These are phyloP conservation scores for Eueides isabella DNA, from an alignment of 1,140 invertebrate species.

Conservation along the genomic window DNA sequence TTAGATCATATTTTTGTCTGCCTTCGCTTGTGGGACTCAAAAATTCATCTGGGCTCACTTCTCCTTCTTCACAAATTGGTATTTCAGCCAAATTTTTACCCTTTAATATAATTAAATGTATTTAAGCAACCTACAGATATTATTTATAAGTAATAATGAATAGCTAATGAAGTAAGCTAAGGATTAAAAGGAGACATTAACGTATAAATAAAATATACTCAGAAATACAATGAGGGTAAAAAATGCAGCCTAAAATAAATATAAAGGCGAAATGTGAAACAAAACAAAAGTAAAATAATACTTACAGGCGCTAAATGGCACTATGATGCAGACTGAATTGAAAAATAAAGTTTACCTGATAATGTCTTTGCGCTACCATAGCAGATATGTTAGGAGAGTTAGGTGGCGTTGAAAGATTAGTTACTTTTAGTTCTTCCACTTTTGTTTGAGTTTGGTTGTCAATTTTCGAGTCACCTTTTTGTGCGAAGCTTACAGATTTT, in stretches of 20 bases:
- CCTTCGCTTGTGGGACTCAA: conserved; percentile 77
- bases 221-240: conserved; percentile 1
- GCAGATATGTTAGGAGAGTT: conserved; percentile 88
- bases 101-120: conserved; percentile 59
- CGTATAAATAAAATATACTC: conserved; percentile 16
- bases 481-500: conserved; percentile 82
- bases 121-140: conserved; percentile 7
- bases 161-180: conserved; percentile 38
- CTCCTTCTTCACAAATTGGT: conserved; percentile 84
- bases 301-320: conserved; percentile 73
- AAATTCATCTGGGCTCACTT: conserved; percentile 83
- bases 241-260: conserved; percentile 17
- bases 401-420: conserved; percentile 84
- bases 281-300: conserved; percentile 66
- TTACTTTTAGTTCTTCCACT: conserved; percentile 72
- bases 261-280: conserved; percentile 18
- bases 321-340: conserved; percentile 51
- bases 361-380: conserved; percentile 79
- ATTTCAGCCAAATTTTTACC: conserved; percentile 84
- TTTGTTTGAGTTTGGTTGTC: conserved; percentile 62
- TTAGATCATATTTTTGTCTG: conserved; percentile 73
- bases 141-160: conserved; percentile 27
- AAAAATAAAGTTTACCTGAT: conserved; percentile 75
- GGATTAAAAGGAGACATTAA: conserved; percentile 23
- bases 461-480: conserved; percentile 70